These are phyloP conservation scores for Cylas formicarius DNA, from an alignment of 1,140 invertebrate genomes.

Conservation along the genomic window DNA sequence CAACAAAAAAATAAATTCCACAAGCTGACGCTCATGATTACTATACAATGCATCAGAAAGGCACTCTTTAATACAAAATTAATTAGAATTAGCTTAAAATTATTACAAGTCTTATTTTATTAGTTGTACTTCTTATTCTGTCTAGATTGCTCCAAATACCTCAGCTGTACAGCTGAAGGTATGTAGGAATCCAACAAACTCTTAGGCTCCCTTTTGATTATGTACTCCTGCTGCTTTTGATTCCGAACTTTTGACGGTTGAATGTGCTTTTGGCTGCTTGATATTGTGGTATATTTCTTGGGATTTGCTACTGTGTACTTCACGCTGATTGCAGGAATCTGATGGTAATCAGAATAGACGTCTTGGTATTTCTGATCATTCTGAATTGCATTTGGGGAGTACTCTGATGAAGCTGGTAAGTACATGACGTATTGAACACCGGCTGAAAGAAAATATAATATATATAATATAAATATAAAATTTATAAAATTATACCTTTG, in stretches of 20 bases:
- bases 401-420: slow-evolving; percentile 23
- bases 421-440: slow-evolving; percentile 28
- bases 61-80: too few relatives aligned
- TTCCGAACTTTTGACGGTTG: slow-evolving; percentile 6
- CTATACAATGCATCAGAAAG: too few relatives aligned
- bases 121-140: too few relatives aligned
- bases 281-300: not conserved
- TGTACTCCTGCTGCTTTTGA: slow-evolving; percentile 4
- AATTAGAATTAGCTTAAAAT: too few relatives aligned
- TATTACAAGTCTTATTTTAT: too few relatives aligned
- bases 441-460: slow-evolving; percentile 1
- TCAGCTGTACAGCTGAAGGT: slow-evolving; percentile 31
- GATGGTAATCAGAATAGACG: slow-evolving; percentile 16
- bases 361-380: slow-evolving; percentile 22
- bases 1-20: too few relatives aligned
- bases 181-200: slow-evolving; percentile 37
- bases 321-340: slow-evolving; percentile 8
- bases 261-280: slow-evolving; percentile 11
- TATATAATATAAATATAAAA: slow-evolving; percentile 4
- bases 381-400: slow-evolving; percentile 13
- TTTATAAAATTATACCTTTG: slow-evolving; percentile 23
- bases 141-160: slow-evolving; percentile 33
- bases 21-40: too few relatives aligned
- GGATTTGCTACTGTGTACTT: slow-evolving; percentile 7
- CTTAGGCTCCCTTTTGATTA: slow-evolving; percentile 29